Base-by-base conservation (phyloP, 2,888 invertebrate species). In the Busseola fusca region DNA sequence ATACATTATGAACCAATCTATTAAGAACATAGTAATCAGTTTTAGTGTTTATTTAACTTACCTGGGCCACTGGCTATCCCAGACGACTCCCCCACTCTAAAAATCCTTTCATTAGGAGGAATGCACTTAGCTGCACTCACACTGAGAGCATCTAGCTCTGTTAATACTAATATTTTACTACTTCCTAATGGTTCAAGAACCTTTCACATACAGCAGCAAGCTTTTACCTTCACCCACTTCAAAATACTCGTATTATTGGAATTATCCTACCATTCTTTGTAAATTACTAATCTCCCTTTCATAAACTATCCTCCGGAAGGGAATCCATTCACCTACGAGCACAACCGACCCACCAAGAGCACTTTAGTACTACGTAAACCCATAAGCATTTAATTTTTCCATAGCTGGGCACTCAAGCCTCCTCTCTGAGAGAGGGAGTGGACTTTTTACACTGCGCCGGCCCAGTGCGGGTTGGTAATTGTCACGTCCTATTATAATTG, bases 101-200 rank as follows among this genome's bases (percentile, higher is more conserved):
- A 79, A 65, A 34, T 52, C 60, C 12, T 65, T 80, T 79, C 74
- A 79, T 77, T 68, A 68, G 18, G 45, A 63, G 58, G 14, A 65
- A 52, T 74, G 68, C 64, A 68, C 54, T 78, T 65, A 62, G 34
- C 45, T 58, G 25, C 62, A 78, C 57, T 78, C 54, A 27, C 34
- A 58, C 64, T 65, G 40, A 69, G 74, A 73, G 64, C 40, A 40
- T 77, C 50, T 50, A 42, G 37, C 68, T 63, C 40, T 56, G 65
- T 30, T 73, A 52, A 40, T 45, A 40, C 27, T 63, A 74, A 79
- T 65, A 80, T 74, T 57, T 62, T 42, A 34, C n/a, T 50, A 58
- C 71, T 71, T 71, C 48, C 45, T 50, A n/a, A 70, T n/a, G 10
- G 34, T 48, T 63, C 58, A n/a, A 70, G 45, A 21, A 57, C 4